Evolutionary conservation across 2,888 invertebrate genomes (phyloP).

Genomic region (Ochropacha duplaris): DNA sequence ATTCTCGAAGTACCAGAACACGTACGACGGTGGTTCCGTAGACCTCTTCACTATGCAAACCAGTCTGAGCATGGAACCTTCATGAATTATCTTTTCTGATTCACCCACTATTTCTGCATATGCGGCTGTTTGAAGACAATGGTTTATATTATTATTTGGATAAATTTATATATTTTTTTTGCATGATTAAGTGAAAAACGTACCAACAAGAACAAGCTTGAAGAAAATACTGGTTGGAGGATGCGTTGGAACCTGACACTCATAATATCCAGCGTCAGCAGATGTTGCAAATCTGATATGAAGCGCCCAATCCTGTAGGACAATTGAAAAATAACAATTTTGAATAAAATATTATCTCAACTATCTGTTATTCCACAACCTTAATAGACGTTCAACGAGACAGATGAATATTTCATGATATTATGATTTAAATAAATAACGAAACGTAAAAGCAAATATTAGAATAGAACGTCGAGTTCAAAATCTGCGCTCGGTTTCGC

Average conservation of each 20-base stretch:
- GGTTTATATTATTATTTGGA: slow-evolving; percentile 8
- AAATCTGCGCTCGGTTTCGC: background rate
- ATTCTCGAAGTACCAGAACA: slow-evolving; percentile 93
- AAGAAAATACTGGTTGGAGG: slow-evolving; percentile 86
- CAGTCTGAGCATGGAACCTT: slow-evolving; percentile 87
- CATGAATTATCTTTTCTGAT: slow-evolving; percentile 87
- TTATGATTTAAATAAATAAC: background rate
- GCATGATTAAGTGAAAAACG: too few species aligned
- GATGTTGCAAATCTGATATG: slow-evolving; percentile 85
- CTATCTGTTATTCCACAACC: too few species aligned
- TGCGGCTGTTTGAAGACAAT: slow-evolving; percentile 77
- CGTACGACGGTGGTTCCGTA: slow-evolving; percentile 87
- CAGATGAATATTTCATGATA: too few species aligned
- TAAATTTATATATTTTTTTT: too few species aligned
- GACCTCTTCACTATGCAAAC: slow-evolving; percentile 87
- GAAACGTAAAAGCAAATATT: background rate
- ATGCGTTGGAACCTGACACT: slow-evolving; percentile 86
- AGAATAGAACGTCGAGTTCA: background rate
- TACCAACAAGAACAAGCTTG: slow-evolving; percentile 85
- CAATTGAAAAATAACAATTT: slow-evolving; percentile 8
- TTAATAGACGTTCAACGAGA: too few species aligned
- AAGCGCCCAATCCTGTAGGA: slow-evolving; percentile 85
- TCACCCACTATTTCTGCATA: slow-evolving; percentile 87
- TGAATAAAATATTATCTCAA: too few species aligned
- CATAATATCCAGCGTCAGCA: slow-evolving; percentile 86